phyloP scores from a whole-genome alignment of 2,888 invertebrate species.

The Agrilus cyanescens region DNA sequence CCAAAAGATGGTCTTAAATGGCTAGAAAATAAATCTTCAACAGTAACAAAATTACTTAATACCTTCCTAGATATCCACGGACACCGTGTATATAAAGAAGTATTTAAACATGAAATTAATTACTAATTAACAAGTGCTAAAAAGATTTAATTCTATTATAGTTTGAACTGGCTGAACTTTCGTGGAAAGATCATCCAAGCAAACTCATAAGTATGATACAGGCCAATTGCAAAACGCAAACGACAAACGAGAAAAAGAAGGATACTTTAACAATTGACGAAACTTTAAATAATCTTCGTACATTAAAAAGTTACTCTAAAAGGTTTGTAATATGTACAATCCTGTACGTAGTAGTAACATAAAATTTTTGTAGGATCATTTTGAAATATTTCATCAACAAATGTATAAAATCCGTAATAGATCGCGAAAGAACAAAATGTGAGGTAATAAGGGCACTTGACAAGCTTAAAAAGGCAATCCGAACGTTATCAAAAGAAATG shows the following conservation, averaged over 20 bases:
- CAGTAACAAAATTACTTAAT: constrained; percentile 36
- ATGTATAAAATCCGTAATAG: constrained; percentile 47
- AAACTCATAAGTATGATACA: constrained; percentile 52
- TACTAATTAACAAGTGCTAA: background rate
- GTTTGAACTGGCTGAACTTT: constrained; percentile 53
- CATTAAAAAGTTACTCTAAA: constrained; percentile 37
- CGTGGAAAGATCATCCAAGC: constrained; percentile 54
- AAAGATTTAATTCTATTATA: constrained; percentile 28
- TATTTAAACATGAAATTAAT: constrained; percentile 21
- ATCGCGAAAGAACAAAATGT: constrained; percentile 58
- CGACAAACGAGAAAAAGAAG: constrained; percentile 22
- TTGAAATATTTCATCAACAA: constrained; percentile 50
- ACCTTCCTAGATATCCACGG: constrained; percentile 58
- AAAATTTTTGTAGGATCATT: constrained; percentile 35
- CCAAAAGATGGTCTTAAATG: constrained; percentile 44
- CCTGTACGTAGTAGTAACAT: background rate
- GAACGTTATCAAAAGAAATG: constrained; percentile 45
- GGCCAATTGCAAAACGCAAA: constrained; percentile 29
- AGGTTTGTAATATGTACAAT: constrained; percentile 26
- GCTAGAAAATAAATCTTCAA: constrained; percentile 42
- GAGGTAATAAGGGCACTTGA: constrained; percentile 42
- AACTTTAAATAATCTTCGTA: constrained; percentile 39
- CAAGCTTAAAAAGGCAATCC: constrained; percentile 46
- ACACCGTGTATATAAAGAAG: constrained; percentile 55
- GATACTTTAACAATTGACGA: constrained; percentile 35